Percentiles rank a stretch among this genome's conserved stretches.
These are phyloP conservation scores for Geopemphigus sp. DNA, from an alignment of 1,140 invertebrate genomes.

Conservation along the genomic window DNA sequence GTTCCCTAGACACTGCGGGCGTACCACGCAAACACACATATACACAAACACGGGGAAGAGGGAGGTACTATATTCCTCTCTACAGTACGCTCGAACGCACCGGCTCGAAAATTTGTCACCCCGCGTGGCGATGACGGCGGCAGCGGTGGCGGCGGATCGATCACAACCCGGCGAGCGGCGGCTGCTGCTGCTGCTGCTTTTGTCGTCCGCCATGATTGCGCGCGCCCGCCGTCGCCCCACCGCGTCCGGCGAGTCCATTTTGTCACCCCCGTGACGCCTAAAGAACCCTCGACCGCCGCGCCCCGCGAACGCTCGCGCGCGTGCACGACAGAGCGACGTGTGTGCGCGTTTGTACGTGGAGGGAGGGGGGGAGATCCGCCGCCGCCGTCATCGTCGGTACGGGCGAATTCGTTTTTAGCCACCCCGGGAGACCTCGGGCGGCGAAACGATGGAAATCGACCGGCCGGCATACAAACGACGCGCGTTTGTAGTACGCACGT, in stretches of 20 bases:
- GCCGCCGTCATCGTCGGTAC: too few species aligned
- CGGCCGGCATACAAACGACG: background rate
- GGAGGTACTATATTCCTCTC: too few species aligned
- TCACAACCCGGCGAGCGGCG: constrained; percentile 14
- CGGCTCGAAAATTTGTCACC: constrained; percentile 38
- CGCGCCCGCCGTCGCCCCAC: constrained; percentile 1
- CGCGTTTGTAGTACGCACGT: background rate
- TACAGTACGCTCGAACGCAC: background rate
- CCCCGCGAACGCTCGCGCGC: constrained; percentile 20
- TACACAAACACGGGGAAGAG: background rate
- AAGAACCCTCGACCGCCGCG: background rate
- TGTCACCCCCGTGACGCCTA: too few species aligned
- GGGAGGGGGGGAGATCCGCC: background rate
- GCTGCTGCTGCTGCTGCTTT: background rate
- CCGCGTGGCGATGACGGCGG: constrained; percentile 24
- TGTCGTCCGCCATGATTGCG: constrained; percentile 45
- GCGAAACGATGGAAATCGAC: constrained; percentile 31
- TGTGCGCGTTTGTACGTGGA: background rate
- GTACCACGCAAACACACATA: background rate
- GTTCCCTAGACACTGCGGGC: too few species aligned
- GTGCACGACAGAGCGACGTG: background rate
- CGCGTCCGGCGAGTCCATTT: background rate
- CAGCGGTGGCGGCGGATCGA: constrained; percentile 36
- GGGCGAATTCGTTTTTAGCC: constrained; percentile 25
- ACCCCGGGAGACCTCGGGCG: constrained; percentile 17